Conservation (phyloP, 2,888 invertebrate species). For the Theretra japonica region DNA sequence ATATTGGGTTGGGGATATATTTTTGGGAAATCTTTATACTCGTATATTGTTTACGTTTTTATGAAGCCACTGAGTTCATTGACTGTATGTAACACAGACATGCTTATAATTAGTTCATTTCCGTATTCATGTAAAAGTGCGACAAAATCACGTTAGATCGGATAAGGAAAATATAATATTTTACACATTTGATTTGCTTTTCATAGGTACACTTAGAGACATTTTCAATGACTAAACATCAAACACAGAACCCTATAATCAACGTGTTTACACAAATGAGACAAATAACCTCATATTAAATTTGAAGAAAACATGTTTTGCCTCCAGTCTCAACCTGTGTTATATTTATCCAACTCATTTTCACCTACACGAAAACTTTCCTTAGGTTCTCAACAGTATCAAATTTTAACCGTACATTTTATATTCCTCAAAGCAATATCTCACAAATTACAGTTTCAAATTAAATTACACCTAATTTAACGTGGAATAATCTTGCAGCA, state of each 20-base stretch:
- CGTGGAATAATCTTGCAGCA: constrained; percentile 18
- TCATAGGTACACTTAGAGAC: too few species aligned
- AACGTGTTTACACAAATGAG: background rate
- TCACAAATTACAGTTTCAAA: constrained; percentile 17
- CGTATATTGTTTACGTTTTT: background rate
- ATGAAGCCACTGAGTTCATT: background rate
- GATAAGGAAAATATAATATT: too few species aligned
- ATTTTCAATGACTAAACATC: too few species aligned
- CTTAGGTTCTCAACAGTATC: background rate
- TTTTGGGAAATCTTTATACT: constrained; percentile 1
- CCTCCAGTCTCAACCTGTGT: background rate
- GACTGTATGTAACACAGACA: too few species aligned
- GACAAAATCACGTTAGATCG: too few species aligned
- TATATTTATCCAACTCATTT: background rate
- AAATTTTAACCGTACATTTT: background rate
- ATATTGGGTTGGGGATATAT: constrained; percentile 11
- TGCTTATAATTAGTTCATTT: too few species aligned
- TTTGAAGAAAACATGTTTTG: background rate
- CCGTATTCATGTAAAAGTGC: too few species aligned
- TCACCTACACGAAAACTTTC: background rate
- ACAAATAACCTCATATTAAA: background rate
- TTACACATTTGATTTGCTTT: too few species aligned
- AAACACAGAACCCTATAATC: background rate
- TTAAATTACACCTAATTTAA: constrained; percentile 27
- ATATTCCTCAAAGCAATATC: constrained; percentile 14